Evolutionary conservation across 1,140 invertebrate genomes (phyloP).

Genomic region (Eufriesea mexicana): DNA sequence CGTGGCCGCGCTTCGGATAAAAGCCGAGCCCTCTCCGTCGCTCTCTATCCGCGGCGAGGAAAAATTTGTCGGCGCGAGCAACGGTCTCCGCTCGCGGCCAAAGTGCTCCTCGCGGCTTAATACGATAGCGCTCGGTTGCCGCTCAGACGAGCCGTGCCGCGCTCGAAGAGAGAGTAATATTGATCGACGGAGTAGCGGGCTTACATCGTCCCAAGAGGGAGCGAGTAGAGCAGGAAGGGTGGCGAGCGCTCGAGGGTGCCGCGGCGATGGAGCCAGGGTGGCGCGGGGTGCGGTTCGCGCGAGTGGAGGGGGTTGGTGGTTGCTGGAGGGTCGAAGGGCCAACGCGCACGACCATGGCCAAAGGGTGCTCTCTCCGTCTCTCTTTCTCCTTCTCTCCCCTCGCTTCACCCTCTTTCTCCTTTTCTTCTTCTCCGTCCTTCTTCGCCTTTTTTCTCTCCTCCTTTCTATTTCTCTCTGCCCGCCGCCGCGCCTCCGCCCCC

Average conservation of each 20-base stretch:
- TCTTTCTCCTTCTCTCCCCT: constrained; percentile 13
- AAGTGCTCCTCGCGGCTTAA: constrained; percentile 67
- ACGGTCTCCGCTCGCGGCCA: background rate
- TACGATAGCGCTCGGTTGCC: constrained; percentile 69
- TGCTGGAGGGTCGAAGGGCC: constrained; percentile 64
- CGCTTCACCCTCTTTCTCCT: constrained; percentile 17
- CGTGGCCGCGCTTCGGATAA: constrained; percentile 27
- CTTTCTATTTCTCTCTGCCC: constrained; percentile 28
- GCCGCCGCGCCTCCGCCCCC: constrained; percentile 19
- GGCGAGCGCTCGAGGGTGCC: background rate
- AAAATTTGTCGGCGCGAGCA: constrained; percentile 48
- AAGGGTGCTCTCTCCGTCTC: constrained; percentile 48
- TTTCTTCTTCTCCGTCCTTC: constrained; percentile 27
- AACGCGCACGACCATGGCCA: constrained; percentile 65
- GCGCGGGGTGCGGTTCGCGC: constrained; percentile 31
- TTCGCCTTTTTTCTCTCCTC: constrained; percentile 25
- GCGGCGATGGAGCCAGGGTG: constrained; percentile 29
- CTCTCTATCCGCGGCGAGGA: constrained; percentile 2
- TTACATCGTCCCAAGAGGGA: constrained; percentile 64
- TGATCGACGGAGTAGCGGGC: constrained; percentile 67
- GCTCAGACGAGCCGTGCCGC: constrained; percentile 68
- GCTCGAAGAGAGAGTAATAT: constrained; percentile 72
- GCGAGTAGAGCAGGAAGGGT: constrained; percentile 24
- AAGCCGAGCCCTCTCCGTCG: constrained; percentile 11
- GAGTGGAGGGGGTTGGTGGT: constrained; percentile 45